Base-by-base conservation (phyloP, 2,888 invertebrate genomes). In the Drosophila borborema region DNA sequence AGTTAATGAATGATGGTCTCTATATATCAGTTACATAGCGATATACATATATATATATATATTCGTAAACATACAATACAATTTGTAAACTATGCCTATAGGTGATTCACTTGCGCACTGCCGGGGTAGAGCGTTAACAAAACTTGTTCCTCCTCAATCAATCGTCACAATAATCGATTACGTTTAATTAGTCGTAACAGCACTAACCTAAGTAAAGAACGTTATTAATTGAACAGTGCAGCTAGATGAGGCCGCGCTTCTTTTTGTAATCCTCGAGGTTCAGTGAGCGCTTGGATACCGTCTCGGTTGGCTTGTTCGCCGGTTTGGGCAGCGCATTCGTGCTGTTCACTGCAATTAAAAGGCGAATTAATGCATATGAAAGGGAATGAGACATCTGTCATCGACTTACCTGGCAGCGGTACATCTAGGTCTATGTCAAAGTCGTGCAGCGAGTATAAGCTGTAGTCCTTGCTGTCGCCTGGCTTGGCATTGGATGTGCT, bases 401-500 rank as follows among this genome's bases (percentile, higher is more conserved):
- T 4, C 38, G 48, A 46, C 68, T 64, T 16, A 97, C 97, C 96
- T 79, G 96, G 95, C 81, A 96, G 94, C 60, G 97, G 96, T 83
- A 97, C 96, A 93, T 97, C 97, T 65, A 98, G 93, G 92, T 99
- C 98, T 78, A 99, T 98, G 90, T 99, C 99, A 93, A 99, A 99
- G 93, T 99, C 98, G 92, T 99, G 99, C 45, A 95, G 88, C 0
- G 95, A 94, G 90, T 95, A 95, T 34, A 95, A 77, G 71, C 94
- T 95, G 75, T 93, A 94, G 87, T 94, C 95, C 91, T 87, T 95
- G 73, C 92, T 93, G 85, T 94, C 95, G 77, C 74, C 91, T 67
- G 77, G 74, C 85, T 77, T 89, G 0, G 78, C 43, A 38, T 43
- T 70, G 14, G 82, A 82, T 20, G 79, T 86, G 46, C 79, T 80